Evolutionary conservation across 2,888 invertebrate genomes (phyloP).

Genomic region (Catocala nupta): DNA sequence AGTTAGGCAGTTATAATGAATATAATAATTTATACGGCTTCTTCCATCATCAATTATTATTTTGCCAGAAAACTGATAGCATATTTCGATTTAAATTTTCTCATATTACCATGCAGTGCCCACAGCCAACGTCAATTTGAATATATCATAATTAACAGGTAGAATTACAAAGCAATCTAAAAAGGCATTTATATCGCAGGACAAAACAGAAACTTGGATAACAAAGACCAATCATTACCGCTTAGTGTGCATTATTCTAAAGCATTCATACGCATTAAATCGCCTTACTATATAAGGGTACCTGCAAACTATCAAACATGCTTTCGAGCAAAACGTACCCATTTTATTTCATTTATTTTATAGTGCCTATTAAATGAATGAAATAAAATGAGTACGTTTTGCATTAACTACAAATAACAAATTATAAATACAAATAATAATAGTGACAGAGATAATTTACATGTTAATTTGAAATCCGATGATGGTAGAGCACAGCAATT

Average conservation of each 20-base stretch:
- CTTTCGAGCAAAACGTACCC: not conserved
- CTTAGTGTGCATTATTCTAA: slow-evolving; percentile 20
- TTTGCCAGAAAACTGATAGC: too few relatives aligned
- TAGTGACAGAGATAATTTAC: too few relatives aligned
- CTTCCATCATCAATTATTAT: too few relatives aligned
- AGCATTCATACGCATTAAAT: slow-evolving; percentile 37
- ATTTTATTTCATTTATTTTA: not conserved
- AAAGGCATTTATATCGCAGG: slow-evolving; percentile 11
- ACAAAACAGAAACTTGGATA: slow-evolving; percentile 13
- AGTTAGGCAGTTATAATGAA: too few relatives aligned
- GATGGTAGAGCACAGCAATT: too few relatives aligned
- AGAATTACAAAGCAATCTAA: slow-evolving; percentile 4
- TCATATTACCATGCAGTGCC: not conserved
- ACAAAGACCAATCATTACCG: slow-evolving; percentile 27
- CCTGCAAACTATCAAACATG: not conserved
- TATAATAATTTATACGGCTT: too few relatives aligned
- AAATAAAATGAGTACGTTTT: too few relatives aligned
- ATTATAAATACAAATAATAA: too few relatives aligned
- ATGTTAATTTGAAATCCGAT: too few relatives aligned
- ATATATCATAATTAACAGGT: not conserved
- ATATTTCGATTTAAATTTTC: not conserved
- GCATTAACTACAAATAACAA: too few relatives aligned
- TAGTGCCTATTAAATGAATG: too few relatives aligned
- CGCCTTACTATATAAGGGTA: slow-evolving; percentile 30
- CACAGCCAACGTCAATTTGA: not conserved